Conservation (phyloP, 2,113 vertebrate genomes). For the Jaculus jaculus region DNA sequence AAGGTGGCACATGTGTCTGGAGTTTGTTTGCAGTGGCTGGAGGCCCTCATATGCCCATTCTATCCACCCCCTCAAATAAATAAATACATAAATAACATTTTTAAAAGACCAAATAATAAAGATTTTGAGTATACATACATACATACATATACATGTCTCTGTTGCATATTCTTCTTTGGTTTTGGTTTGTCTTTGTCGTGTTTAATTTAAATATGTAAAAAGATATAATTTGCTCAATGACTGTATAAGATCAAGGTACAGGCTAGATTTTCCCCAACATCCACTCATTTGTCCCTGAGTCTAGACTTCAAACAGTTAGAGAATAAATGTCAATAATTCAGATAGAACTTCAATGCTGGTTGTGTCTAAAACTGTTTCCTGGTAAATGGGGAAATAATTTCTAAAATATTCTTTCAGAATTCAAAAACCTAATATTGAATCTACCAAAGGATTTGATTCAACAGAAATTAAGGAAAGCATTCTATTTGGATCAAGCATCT, state of each 20-base stretch:
- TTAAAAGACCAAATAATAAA: neutral
- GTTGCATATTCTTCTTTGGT: neutral
- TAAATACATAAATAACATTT: no score
- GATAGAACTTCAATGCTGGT: conserved; percentile 11
- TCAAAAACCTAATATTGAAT: conserved; percentile 24
- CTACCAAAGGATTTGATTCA: conserved; percentile 7
- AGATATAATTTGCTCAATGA: neutral
- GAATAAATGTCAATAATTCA: conserved; percentile 9
- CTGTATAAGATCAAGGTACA: neutral
- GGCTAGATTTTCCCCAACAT: neutral
- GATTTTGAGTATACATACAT: neutral
- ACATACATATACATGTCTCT: neutral
- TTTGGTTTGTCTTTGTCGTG: neutral
- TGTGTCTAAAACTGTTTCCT: neutral
- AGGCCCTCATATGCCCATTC: no score
- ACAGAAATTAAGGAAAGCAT: conserved; percentile 17
- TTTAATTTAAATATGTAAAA: neutral
- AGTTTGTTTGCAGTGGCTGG: no score
- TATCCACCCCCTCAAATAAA: no score
- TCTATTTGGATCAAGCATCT: neutral
- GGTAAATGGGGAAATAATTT: conserved; percentile 14
- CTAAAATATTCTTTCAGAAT: conserved; percentile 32
- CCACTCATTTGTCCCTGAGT: neutral
- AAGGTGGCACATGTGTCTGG: no score
- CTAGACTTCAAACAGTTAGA: neutral